Evolutionary conservation across 2,113 vertebrate genomes (phyloP), one percentile per base, ranked within the genome.

Genomic region (Caracal caracal): DNA sequence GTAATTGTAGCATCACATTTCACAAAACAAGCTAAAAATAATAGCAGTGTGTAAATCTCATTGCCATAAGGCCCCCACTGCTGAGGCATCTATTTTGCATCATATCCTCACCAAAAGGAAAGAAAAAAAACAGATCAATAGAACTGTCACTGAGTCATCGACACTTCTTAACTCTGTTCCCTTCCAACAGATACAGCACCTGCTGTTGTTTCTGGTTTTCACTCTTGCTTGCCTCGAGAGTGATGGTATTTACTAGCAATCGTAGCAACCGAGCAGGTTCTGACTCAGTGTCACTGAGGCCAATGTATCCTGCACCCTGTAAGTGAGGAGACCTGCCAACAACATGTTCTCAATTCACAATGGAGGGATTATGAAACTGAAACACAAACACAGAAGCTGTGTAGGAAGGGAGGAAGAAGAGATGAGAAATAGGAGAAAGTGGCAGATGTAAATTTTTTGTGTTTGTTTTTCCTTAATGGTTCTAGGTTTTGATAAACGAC

Each of bases 1-100:
- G 93, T 92, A 92, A 95, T 93, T 93, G 84, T 65, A 73, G 22
- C 75, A 85, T 94, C 79, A 59, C 76, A 73, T 75, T 93, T 86
- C 90, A 89, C 65, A 79, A 92, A 96, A 53, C 59, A 95, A 40
- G 84, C 88, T 97, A 96, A 98, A 97, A 96, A 97, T 95, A 98
- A 82, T 16, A 92, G 61, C 59, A n/a, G 90, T 15, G 33, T 88
- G 84, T 92, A 93, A 96, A 95, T 82, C 47, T 51, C 71, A 24
- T 82, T 56, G 28, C 26, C 79, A 65, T n/a, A 61, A 95, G 63
- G 51, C 43, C n/a, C 53, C 49, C 2, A 11, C n/a, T 88, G 73
- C 70, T 43, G 79, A 95, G 33, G 6, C 49, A 63, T 94, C 87
- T 91, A 89, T 95, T 95, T 91, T 96, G 59, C 88, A 96, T 95